Conservation (phyloP, 2,113 vertebrate genomes). For the Platichthys stellatus region DNA sequence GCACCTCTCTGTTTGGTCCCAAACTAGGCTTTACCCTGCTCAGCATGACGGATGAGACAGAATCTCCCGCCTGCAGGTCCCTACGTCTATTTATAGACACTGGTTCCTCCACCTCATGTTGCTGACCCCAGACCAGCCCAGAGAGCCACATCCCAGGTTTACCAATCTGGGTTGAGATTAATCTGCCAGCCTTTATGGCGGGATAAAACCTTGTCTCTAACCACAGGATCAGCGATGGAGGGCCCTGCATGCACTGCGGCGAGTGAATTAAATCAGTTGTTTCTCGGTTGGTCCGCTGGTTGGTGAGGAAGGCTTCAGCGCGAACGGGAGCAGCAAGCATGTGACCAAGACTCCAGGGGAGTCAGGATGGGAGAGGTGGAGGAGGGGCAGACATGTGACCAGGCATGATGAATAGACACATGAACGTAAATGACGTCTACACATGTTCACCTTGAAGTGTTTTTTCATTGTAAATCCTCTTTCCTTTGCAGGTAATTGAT, state of each 20-base stretch:
- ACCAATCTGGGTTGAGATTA: slow-evolving; percentile 65
- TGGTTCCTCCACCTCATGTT: slow-evolving; percentile 48
- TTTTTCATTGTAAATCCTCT: not conserved
- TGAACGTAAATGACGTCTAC: not conserved
- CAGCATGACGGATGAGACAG: slow-evolving; percentile 52
- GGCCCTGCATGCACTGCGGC: slow-evolving; percentile 19
- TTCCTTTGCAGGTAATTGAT: not conserved
- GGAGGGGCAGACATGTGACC: slow-evolving; percentile 46
- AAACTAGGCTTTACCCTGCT: slow-evolving; percentile 40
- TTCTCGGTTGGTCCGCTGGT: slow-evolving; percentile 28
- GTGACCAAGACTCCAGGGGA: slow-evolving; percentile 55
- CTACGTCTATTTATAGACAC: slow-evolving; percentile 73
- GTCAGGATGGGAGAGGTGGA: slow-evolving; percentile 29
- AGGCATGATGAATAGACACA: not conserved
- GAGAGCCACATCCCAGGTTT: slow-evolving; percentile 42
- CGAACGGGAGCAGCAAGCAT: slow-evolving; percentile 36
- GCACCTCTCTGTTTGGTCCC: slow-evolving; percentile 7
- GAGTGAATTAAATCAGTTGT: slow-evolving; percentile 54
- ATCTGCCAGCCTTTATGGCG: slow-evolving; percentile 56
- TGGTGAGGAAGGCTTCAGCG: slow-evolving; percentile 39
- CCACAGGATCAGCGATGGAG: slow-evolving; percentile 55
- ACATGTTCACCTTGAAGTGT: slow-evolving; percentile 4
- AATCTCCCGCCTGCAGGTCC: slow-evolving; percentile 58
- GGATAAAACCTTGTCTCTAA: slow-evolving; percentile 66
- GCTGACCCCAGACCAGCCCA: slow-evolving; percentile 67